phyloP scores from a whole-genome alignment of 2,797 vertebrate genomes.

The Apogon hyalosoma region DNA sequence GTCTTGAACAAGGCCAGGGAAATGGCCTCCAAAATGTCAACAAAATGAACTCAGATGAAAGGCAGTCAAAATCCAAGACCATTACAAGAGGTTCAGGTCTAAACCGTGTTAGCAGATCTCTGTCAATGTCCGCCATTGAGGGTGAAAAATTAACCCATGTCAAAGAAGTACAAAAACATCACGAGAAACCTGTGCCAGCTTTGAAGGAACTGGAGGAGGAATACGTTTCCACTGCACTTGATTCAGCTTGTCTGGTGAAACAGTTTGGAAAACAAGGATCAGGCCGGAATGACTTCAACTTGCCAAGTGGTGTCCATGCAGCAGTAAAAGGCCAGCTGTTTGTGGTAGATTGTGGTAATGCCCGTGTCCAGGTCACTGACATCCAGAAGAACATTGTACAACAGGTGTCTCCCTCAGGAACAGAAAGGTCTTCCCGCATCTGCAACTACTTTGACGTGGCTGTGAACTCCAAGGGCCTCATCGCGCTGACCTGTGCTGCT shows the following conservation, averaged over 20 bases:
- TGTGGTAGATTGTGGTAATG: conserved; percentile 88
- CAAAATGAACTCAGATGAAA: conserved; percentile 30
- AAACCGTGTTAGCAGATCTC: conserved; percentile 70
- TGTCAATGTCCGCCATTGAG: conserved; percentile 84
- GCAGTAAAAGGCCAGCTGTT: conserved; percentile 84
- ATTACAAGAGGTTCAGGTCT: conserved; percentile 28
- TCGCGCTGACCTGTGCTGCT: conserved; percentile 85
- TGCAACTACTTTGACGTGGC: conserved; percentile 89
- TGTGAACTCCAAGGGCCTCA: conserved; percentile 85
- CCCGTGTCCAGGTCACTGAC: conserved; percentile 86
- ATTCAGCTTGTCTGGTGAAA: conserved; percentile 77
- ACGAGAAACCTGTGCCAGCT: conserved; percentile 42
- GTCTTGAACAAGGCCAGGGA: conserved; percentile 45
- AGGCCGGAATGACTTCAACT: conserved; percentile 84
- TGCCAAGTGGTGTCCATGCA: conserved; percentile 85
- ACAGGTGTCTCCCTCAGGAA: conserved; percentile 80
- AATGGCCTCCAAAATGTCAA: conserved; percentile 25
- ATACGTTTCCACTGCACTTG: conserved; percentile 51
- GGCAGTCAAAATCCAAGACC: conserved; percentile 49
- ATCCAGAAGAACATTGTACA: conserved; percentile 83
- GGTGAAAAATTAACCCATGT: conserved; percentile 54
- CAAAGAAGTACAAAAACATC: conserved; percentile 48
- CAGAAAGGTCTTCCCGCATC: conserved; percentile 77
- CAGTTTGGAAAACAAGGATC: conserved; percentile 89
- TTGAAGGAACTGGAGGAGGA: conserved; percentile 70